A percentile compares a stretch with the other conserved stretches of the same genome.
Evolutionary conservation across 2,113 vertebrate genomes (phyloP).

Genomic region (Petrocephalus microphthalmus): DNA sequence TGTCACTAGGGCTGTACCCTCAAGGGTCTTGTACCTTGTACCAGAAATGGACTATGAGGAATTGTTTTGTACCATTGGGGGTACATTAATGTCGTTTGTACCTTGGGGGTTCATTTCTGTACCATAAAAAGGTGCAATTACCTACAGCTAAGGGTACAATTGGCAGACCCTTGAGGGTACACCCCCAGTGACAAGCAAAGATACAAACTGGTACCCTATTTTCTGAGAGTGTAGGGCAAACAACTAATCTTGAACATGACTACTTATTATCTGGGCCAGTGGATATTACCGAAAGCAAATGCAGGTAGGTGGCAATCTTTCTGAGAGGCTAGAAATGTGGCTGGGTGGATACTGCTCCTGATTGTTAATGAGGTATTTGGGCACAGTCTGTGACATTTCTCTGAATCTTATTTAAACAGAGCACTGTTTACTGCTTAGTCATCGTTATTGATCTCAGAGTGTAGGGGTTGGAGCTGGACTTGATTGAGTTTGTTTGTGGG

Average conservation of each 20-base stretch:
- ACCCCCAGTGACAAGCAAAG: too few relatives aligned
- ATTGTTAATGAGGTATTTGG: background rate
- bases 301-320: background rate
- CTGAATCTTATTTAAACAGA: background rate
- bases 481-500: background rate
- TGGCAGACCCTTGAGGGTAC: too few relatives aligned
- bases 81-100: too few relatives aligned
- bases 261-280: background rate
- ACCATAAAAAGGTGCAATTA: too few relatives aligned
- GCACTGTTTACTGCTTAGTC: background rate
- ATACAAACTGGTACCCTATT: too few relatives aligned
- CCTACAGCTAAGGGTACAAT: too few relatives aligned
- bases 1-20: too few relatives aligned
- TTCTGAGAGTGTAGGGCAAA: too few relatives aligned
- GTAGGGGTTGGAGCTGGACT: background rate
- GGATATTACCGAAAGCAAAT: background rate
- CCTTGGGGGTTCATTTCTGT: too few relatives aligned
- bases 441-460: background rate
- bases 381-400: background rate
- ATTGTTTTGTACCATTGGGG: too few relatives aligned
- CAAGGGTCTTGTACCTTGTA: too few relatives aligned
- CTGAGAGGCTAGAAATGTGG: background rate
- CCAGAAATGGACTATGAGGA: too few relatives aligned
- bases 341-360: background rate
- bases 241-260: background rate